Base-by-base conservation (phyloP, 2,888 invertebrate genomes). In the Eupithecia abbreviata region DNA sequence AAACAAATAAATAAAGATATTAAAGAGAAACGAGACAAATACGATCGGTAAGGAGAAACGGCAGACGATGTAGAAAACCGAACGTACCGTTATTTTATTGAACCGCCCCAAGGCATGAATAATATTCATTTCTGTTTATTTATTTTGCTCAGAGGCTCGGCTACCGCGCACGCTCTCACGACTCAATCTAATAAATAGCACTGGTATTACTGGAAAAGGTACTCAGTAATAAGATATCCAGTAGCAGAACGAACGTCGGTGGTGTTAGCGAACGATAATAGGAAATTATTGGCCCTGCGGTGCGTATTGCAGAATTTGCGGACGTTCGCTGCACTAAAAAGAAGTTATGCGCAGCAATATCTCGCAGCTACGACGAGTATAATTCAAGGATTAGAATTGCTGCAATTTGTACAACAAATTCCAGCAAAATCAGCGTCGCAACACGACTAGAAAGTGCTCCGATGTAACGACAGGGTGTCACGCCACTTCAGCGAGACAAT, bases 151-250 rank as follows among this genome's bases (percentile, higher is more conserved):
- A 73, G 75, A 77, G 79, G 73, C 83, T 81, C 82, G 82, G 91
- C 92, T 92, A 90, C 93, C 87, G 92, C 86, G 87, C 87, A 78
- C 85, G 81, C 85, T 91, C 93, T 91, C 94, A 94, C 94, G 95
- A 92, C 92, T 94, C 93, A 93, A 94, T 94, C 93, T 89, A 93
- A 94, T 93, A 94, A 94, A 94, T 94, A 93, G 90, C 85, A 85
- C 87, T 86, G 86, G 90, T 91, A 92, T 91, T 90, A 90, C 90
- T 86, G 84, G 86, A 85, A 85, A 62, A 90, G 87, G 91, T 92
- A 91, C 91, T 89, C 89, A 89, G 91, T 90, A 93, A 92, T 92
- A 92, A 91, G 91, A 91, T 92, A 92, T 87, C 88, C 90, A 88
- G 91, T 91, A 90, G 91, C 90, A 87, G 85, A 87, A 88, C 88